phyloP scores from a whole-genome alignment of 1,140 invertebrate species.

The Penaeus chinensis region DNA sequence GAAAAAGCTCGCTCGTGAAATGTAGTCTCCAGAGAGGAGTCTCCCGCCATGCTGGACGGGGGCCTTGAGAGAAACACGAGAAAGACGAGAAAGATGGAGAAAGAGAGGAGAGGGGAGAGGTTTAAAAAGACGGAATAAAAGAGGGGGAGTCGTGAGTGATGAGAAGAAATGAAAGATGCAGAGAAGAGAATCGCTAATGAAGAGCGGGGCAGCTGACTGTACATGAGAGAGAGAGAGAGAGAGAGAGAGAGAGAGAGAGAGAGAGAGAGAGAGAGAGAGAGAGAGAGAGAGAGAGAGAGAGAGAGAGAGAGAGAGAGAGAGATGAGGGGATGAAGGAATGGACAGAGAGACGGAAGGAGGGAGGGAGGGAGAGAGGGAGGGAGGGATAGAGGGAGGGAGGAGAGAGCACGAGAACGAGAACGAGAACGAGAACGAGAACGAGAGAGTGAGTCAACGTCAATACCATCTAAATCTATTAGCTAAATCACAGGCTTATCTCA shows the following conservation, averaged over 20 bases:
- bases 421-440: constrained; percentile 9
- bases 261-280: neutral
- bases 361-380: neutral
- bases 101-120: constrained; percentile 3
- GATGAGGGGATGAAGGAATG: too few relatives aligned
- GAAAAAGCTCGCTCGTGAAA: neutral
- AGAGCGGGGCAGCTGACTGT: neutral
- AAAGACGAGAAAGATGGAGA: constrained; percentile 20
- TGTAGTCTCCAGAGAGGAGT: neutral
- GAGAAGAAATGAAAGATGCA: neutral
- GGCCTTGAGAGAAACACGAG: constrained; percentile 19
- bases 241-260: too few relatives aligned
- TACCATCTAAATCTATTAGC: too few relatives aligned
- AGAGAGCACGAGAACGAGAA: neutral
- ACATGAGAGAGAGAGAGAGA: neutral
- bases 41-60: too few relatives aligned
- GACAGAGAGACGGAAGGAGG: neutral
- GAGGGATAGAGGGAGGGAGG: neutral
- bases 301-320: neutral
- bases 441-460: neutral
- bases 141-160: neutral
- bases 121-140: constrained; percentile 8
- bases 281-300: neutral
- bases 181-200: constrained; percentile 1
- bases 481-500: too few relatives aligned